Evolutionary conservation across 2,113 vertebrate species (phyloP).

Genomic region (Oncorhynchus mykiss): DNA sequence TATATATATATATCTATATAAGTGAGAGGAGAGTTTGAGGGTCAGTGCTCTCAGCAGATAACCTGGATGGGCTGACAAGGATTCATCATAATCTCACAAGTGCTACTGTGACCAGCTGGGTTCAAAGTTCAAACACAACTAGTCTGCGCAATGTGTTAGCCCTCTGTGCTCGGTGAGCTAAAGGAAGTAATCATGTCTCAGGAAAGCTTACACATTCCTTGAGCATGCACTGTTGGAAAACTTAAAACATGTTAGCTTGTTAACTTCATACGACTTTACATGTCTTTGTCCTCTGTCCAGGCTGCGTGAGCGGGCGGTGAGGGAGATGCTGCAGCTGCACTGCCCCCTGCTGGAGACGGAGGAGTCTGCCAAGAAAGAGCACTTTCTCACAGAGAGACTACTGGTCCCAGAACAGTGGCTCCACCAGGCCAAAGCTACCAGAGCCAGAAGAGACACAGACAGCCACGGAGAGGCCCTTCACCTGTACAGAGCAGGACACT

Average conservation of each 20-base stretch:
- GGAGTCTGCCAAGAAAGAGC: slow-evolving; percentile 78
- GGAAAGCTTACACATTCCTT: no score
- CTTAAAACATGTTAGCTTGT: no score
- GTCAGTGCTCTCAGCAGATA: no score
- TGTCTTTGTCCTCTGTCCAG: slow-evolving; percentile 33
- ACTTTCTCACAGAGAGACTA: slow-evolving; percentile 83
- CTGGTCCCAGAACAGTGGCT: slow-evolving; percentile 86
- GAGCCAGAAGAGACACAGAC: slow-evolving; percentile 78
- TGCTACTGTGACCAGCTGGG: background rate
- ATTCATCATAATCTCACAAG: background rate
- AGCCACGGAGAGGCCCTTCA: slow-evolving; percentile 84
- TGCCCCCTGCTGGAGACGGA: slow-evolving; percentile 79
- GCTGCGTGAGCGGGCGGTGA: slow-evolving; percentile 80
- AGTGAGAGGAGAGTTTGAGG: no score
- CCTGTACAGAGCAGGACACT: slow-evolving; percentile 85
- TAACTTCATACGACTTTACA: no score
- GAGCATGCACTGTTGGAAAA: no score
- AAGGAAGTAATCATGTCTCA: no score
- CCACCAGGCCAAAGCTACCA: slow-evolving; percentile 86
- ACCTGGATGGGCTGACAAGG: no score
- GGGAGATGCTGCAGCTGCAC: slow-evolving; percentile 84
- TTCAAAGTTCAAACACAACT: no score
- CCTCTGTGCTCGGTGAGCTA: no score
- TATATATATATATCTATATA: no score
- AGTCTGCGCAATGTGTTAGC: no score